Conservation (phyloP, 2,888 invertebrate genomes). For the Abrostola tripartita region DNA sequence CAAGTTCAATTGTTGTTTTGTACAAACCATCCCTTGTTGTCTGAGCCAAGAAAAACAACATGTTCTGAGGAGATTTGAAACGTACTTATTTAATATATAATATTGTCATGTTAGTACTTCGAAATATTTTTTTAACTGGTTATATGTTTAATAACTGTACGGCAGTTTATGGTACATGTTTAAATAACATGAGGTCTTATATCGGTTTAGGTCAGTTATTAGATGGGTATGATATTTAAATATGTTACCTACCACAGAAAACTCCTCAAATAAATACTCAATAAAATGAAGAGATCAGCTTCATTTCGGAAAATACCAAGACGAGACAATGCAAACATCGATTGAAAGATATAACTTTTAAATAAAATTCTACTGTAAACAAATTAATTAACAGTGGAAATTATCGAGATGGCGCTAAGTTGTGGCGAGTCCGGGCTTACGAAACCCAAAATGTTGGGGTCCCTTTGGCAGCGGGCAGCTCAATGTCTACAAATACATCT, state of each 20-base stretch:
- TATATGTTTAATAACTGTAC: no score
- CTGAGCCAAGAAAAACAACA: not conserved
- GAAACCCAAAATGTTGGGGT: conserved; percentile 30
- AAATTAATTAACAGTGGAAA: conserved; percentile 64
- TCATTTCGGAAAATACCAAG: not conserved
- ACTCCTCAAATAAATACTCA: no score
- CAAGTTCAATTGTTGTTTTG: conserved; percentile 1
- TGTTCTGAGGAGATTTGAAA: not conserved
- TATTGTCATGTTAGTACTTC: no score
- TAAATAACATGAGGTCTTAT: no score
- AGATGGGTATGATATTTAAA: no score
- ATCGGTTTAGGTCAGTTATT: no score
- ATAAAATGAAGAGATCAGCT: not conserved
- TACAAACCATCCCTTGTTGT: not conserved
- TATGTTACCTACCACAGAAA: no score
- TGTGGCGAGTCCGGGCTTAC: conserved; percentile 36
- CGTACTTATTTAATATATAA: not conserved
- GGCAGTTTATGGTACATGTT: no score
- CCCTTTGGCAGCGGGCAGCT: conserved; percentile 2
- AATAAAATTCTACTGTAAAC: conserved; percentile 53
- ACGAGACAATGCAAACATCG: conserved; percentile 15
- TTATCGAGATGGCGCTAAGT: conserved; percentile 62
- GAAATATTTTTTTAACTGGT: no score
- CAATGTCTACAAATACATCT: not conserved
- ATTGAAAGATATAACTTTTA: conserved; percentile 45